Evolutionary conservation across 1,140 invertebrate genomes (phyloP).

Genomic region (Heliconius himera): DNA sequence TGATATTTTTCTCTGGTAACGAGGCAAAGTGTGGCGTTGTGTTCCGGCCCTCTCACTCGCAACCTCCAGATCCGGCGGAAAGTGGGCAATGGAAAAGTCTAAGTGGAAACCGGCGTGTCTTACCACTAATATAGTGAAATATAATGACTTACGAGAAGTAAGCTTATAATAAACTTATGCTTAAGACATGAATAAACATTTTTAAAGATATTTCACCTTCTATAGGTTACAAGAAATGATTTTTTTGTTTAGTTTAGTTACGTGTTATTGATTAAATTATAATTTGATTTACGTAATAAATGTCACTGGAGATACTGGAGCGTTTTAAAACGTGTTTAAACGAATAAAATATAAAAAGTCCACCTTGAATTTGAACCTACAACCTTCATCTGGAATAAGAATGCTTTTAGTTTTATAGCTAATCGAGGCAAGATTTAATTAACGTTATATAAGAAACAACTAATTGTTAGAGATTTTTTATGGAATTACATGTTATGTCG

Average conservation of each 20-base stretch:
- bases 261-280: neutral
- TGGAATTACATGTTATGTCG: too few relatives aligned
- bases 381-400: neutral
- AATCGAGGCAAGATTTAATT: neutral
- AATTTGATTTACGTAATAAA: neutral
- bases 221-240: neutral
- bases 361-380: constrained; percentile 6
- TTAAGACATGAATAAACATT: neutral
- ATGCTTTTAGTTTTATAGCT: constrained; percentile 5
- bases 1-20: too few relatives aligned
- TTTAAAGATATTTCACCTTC: neutral
- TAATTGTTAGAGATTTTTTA: neutral
- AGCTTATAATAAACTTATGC: neutral
- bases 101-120: neutral
- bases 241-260: too few relatives aligned
- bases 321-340: constrained; percentile 10
- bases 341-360: neutral
- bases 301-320: neutral
- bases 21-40: too few relatives aligned
- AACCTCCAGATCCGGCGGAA: neutral
- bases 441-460: neutral
- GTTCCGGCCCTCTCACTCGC: neutral
- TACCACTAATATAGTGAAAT: neutral
- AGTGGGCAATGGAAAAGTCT: neutral
- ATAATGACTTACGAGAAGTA: too few relatives aligned